Base-by-base conservation (phyloP, 2,113 vertebrate genomes). In the Perognathus longimembris region DNA sequence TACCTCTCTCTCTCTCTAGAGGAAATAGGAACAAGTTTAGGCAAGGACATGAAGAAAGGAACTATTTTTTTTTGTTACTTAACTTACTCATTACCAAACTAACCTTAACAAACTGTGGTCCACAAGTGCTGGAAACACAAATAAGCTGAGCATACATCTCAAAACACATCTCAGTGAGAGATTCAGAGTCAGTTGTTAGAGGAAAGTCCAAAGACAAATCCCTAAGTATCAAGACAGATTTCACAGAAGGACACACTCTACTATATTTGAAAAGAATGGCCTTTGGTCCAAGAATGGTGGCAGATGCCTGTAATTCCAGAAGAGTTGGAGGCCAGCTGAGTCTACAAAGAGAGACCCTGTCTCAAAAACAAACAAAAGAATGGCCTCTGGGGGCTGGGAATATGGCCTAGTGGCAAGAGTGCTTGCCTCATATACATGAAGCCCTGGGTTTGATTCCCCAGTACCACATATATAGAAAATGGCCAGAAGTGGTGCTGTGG, bases 11-110 rank as follows among this genome's bases (percentile, higher is more conserved):
- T 69, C 63, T 84, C 70, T n/a, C 45, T 90, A 89, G 74, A 91
- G 94, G 90, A 95, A 96, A 94, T 28, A 85, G 30, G 30, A 57
- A 34, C 94, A 96, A 85, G 85, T 34, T 89, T 73, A 92, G 93
- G 77, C 95, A 92, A 70, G 10, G 42, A 50, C 69, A 18, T 10
- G 24, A 86, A 36, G 50, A 64, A 96, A 22, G 40, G 38, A 94
- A 42, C 24, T 21, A 7, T n/a, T 61, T 89, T 38, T 82, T 85
- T 77, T 45, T 22, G 70, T 84, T 87, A 67, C 71, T 88, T 93
- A 92, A 95, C 83, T 93, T 71, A 40, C 67, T 94, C 61, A 63
- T 89, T 54, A 34, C 36, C 77, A 78, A 75, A 70, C 28, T 90
- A 12, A 84, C 20, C 6, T 63, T 69, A 77, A 92, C 76, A 81